These are phyloP conservation scores for Pocillopora verrucosa DNA, from an alignment of 64 coral and sea anemone species.

Conservation along the genomic window DNA sequence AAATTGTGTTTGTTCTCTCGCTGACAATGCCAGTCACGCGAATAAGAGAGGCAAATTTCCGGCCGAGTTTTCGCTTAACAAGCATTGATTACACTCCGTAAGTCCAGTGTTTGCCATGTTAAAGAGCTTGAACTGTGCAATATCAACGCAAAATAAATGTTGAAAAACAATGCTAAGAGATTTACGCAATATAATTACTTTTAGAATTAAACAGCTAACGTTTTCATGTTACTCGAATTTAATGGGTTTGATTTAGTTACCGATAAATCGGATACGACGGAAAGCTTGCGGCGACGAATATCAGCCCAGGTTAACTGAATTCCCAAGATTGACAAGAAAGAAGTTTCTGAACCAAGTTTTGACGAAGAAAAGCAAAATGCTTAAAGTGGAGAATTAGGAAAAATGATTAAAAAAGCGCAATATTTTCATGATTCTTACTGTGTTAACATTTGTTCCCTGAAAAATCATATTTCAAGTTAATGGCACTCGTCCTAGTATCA, in stretches of 20 bases:
- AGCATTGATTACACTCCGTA: neutral
- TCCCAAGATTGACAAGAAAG: neutral
- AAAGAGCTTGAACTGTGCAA: slow-evolving; percentile 1
- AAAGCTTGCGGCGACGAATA: neutral
- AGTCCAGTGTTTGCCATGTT: neutral
- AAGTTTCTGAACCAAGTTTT: neutral
- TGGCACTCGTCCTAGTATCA: too few relatives aligned
- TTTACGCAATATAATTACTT: slow-evolving; percentile 15
- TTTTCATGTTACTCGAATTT: slow-evolving; percentile 4
- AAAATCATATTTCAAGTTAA: too few relatives aligned
- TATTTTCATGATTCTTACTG: too few relatives aligned
- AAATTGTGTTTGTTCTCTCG: slow-evolving; percentile 21
- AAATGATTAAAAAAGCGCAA: too few relatives aligned
- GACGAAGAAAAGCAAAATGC: too few relatives aligned
- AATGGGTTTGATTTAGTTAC: neutral
- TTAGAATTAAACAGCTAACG: neutral
- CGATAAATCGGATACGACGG: neutral
- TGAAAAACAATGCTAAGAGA: neutral
- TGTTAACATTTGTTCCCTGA: too few relatives aligned
- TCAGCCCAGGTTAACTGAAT: neutral
- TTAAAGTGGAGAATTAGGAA: too few relatives aligned
- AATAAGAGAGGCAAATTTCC: neutral
- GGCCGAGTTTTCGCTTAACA: neutral
- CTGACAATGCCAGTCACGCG: slow-evolving; percentile 7
- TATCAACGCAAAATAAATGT: neutral